Base-by-base conservation (phyloP, 2,113 vertebrate genomes). In the Balaenoptera acutorostrata region DNA sequence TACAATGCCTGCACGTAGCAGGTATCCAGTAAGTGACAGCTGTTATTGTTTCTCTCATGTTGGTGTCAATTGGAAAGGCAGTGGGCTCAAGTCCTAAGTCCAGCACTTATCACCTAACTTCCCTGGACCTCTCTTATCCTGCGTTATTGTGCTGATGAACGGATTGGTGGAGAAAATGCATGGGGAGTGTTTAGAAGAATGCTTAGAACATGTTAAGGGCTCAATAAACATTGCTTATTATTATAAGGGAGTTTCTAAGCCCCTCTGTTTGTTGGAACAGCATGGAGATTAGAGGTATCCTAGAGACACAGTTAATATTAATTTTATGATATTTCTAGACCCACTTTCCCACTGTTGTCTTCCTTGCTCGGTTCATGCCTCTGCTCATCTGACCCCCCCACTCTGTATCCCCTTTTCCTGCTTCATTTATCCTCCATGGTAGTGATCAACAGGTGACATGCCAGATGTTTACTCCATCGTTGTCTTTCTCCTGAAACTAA, bases 191-290 rank as follows among this genome's bases (percentile, higher is more conserved):
- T 64, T 21, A 69, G 36, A 25, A 44, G 0, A 59, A 74, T 27
- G 68, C 3, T 63, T 93, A 74, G 12, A 14, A 20, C 23, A 5
- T 55, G 8, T 25, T 46, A 72, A 84, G 18, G 72, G 31, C 6
- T 64, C 33, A 72, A 8, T 46, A 46, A 71, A 18, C 71, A 8
- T 75, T 86, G 61, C 29, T 88, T 39, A n/a, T 59, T 31, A 64
- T 91, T 12, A 41, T 57, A 31, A 81, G 33, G 39, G 25, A 72
- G 41, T 86, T 89, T 78, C 27, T 78, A 59, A 96, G 78, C 6
- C 41, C 14, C 31, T 85, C 12, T 4, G 8, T 90, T 80, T 36
- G 18, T 33, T 64, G 23, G 8, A 64, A 64, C 57, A 64, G 61
- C 14, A 7, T 27, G 52, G 77, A 91, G 31, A 59, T 29, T 27